Percentiles rank a stretch among this genome's conserved stretches.
phyloP scores from a whole-genome alignment of 2,797 vertebrate genomes.

The Scyliorhinus canicula region DNA sequence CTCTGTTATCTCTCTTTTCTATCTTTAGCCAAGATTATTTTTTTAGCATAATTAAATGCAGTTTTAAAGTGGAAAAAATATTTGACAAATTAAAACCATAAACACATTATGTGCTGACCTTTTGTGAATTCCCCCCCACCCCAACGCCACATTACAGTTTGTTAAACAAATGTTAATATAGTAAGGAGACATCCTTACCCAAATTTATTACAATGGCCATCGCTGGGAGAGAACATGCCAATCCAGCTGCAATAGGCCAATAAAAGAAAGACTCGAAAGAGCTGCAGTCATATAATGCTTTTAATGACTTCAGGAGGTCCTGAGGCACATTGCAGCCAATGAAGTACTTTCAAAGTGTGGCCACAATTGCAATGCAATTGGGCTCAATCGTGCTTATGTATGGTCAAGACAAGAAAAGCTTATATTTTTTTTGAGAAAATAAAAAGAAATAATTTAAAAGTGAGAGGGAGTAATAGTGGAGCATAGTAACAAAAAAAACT shows the following conservation, averaged over 20 bases:
- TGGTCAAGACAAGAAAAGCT: not conserved
- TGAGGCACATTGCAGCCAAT: not conserved
- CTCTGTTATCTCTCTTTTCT: not conserved
- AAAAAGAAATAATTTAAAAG: too few species aligned
- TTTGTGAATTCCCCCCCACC: not conserved
- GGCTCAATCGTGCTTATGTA: not conserved
- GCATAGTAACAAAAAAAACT: too few species aligned
- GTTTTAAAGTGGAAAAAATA: not conserved
- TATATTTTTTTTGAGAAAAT: not conserved
- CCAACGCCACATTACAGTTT: not conserved
- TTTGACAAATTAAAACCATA: not conserved
- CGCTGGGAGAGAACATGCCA: not conserved
- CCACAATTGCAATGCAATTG: not conserved
- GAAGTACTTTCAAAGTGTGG: not conserved
- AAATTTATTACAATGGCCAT: not conserved
- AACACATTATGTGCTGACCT: not conserved
- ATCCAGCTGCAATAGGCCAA: not conserved
- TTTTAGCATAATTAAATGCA: not conserved
- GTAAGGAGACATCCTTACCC: too few species aligned
- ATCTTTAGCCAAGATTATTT: not conserved
- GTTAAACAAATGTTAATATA: not conserved
- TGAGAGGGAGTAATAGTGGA: too few species aligned
- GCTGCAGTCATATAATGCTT: not conserved
- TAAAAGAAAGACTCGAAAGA: not conserved
- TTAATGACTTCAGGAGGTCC: not conserved